Evolutionary conservation across 2,797 vertebrate genomes (phyloP), one percentile per base, ranked within the genome.

Genomic region (Tokudaia muenninki): DNA sequence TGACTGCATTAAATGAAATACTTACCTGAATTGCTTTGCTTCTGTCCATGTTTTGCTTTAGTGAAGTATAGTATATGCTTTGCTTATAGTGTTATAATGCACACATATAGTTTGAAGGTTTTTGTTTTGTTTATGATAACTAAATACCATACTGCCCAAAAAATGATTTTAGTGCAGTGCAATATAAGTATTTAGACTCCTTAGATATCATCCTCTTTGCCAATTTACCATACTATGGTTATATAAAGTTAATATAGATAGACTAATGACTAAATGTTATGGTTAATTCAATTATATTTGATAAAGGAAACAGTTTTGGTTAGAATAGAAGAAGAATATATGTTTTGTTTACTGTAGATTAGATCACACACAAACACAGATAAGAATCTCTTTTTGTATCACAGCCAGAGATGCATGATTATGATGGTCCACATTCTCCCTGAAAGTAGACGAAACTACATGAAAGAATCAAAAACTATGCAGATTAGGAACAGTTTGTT

Each of bases 11-110:
- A 26, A 91, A 63, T 87, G 22, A 70, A 90, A 92, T 26, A 65
- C 21, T 93, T 92, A 52, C 13, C 44, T 91, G 29, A 77, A 75
- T 44, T 94, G 52, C 19, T 50, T 92, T 72, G 3, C 37, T 65
- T 55, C 14, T 93, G 34, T 52, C 37, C n/a, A 72, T 77, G 7
- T 84, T 88, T 94, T 21, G 41, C 29, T 91, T 94, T 83, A 47
- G 13, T 57, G 26, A 89, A 80, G 1, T 70, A 14, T 52, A 82
- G 34, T 81, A 87, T 61, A 41, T 34, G 81, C 8, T 19, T 96
- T 47, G 12, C 1, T 14, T 50, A 44, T 3, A 16, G 1, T 70
- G 21, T 52, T 70, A 70, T 44, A 44, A 59, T 22, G 41, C 4
- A 41, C 1, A 24, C 0, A 77, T 17, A 22, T 34, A 57, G 65